Base-by-base conservation (phyloP, 2,797 vertebrate genomes). In the Lophius americanus region DNA sequence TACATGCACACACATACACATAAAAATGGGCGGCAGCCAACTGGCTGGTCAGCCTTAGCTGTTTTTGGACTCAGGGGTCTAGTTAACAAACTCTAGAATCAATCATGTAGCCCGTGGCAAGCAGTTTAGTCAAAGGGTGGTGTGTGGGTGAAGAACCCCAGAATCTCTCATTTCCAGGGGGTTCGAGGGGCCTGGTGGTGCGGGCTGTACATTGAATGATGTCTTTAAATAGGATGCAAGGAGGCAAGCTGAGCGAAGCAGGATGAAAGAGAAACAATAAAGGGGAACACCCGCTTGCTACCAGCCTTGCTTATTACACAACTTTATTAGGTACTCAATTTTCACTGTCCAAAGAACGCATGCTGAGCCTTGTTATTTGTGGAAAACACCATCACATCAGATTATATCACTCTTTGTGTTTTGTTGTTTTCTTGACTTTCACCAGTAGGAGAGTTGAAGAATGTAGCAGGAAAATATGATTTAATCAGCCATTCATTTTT, bases 1-100 rank as follows among this genome's bases (percentile, higher is more conserved):
- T 35, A 56, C 71, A 80, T 49, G 13, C 60, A 37, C 53, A 48
- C 62, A 51, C 53, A 47, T 51, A 62, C 54, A 59, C 67, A 69
- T 38, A 38, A 38, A 49, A 36, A 60, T 44, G 63, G 3, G 5
- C 60, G 73, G 64, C 60, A 78, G 68, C 69, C 10, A n/a, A 72
- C 74, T 41, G 60, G 76, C 73, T 69, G 41, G 70, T 72, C 62
- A 57, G 77, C 70, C 60, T 65, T 62, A 68, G 75, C 81, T 89
- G 77, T 83, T 85, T 84, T 85, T 84, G 83, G 83, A 87, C 84
- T 79, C 79, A 6, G 60, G 88, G 83, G 87, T 85, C 85, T 84
- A 86, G 88, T 89, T 91, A 90, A 78, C 79, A 46, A 76, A 81
- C 63, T 70, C 82, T 66, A 77, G 86, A 77, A 91, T 88, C 85